Percentiles rank a stretch among this genome's conserved stretches.
These are phyloP conservation scores for Xerus inauris DNA, from an alignment of 2,113 vertebrate genomes.

Conservation along the genomic window DNA sequence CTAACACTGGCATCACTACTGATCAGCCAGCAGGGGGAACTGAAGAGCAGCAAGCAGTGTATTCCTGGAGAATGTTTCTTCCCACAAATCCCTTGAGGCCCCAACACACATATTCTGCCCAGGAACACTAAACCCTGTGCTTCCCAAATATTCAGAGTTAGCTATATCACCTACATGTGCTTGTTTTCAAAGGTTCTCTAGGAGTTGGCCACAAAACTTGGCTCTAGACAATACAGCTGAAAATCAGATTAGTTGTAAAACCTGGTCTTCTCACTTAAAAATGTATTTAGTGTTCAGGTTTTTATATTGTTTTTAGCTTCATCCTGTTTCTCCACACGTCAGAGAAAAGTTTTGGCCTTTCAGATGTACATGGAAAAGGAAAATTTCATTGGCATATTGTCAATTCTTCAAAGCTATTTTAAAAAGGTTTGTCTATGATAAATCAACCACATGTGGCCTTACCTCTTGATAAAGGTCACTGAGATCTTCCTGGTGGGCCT, in stretches of 20 bases:
- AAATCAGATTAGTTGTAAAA: constrained; percentile 44
- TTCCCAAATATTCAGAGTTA: neutral
- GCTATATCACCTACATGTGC: neutral
- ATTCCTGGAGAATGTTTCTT: neutral
- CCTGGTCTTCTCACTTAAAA: neutral
- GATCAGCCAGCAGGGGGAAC: constrained; percentile 65
- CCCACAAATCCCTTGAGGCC: neutral
- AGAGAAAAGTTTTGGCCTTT: neutral
- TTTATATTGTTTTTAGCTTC: constrained; percentile 6
- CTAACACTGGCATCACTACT: neutral
- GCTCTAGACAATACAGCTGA: neutral
- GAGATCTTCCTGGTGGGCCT: constrained; percentile 95
- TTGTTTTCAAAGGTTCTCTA: neutral
- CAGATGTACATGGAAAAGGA: neutral
- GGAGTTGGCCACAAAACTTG: neutral
- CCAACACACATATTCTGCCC: neutral
- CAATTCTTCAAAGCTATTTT: neutral
- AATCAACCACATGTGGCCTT: constrained; percentile 61
- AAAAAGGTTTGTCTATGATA: neutral
- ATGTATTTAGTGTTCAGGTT: neutral
- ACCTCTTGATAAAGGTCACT: constrained; percentile 98
- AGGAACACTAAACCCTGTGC: neutral
- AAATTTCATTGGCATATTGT: neutral
- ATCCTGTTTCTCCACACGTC: neutral
- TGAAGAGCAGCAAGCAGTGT: neutral